Base-by-base conservation (phyloP, 2,888 invertebrate species). In the Thymelicus lineola region DNA sequence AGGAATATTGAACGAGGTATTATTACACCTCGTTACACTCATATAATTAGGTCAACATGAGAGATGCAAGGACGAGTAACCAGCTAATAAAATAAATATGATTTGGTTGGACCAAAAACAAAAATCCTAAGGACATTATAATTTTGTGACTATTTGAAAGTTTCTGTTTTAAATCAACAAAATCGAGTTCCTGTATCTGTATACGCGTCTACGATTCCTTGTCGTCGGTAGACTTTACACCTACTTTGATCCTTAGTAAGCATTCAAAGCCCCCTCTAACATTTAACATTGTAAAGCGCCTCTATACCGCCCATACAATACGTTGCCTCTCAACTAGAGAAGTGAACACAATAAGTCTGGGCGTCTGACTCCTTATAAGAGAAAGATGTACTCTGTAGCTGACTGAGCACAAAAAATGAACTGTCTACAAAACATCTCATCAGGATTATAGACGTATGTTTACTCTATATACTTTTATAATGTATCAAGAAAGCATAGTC, bases 331-430 rank as follows among this genome's bases (percentile, higher is more conserved):
- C 36, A 36, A 57, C 35, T 57, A 55, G 28, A 55, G 14, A 35
- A n/a, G 36, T 36, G 57, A 36, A 36, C 36, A 57, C 57, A 57
- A 57, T 57, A 57, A 14, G 57, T 57, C 57, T 57, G 57, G 57
- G 55, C 55, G 55, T 35, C 57, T n/a, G 35, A n/a, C 57, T 35
- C 36, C 7, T 15, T 57, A 7, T 36, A 57, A 20, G 20, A 2
- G 4, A 57, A 57, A 20, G 20, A 2, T 7, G 20, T n/a, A n/a
- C 14, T 14, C n/a, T 57, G 5, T 57, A 7, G 14, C 35, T 57
- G 36, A n/a, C 12, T 14, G 14, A 57, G n/a, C n/a, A 36, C 36
- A 57, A 36, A 57, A 35, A 57, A 14, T 36, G 57, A n/a, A 42
- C 9, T 55, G 14, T 28, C 14, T 55, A 14, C 28, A n/a, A 28